Base-by-base conservation (phyloP, 2,888 invertebrate species). In the Philereme transversata region DNA sequence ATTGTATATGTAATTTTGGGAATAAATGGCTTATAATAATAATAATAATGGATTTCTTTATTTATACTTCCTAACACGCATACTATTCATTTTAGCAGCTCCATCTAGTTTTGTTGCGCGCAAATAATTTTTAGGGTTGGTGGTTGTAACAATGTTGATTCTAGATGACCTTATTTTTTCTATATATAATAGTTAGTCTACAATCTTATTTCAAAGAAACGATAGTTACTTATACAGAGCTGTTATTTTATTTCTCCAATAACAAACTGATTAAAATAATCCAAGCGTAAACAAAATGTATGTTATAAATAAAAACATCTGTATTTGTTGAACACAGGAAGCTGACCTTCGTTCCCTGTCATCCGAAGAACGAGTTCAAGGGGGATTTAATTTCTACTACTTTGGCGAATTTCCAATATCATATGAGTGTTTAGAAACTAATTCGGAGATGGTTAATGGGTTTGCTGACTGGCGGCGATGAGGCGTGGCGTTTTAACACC, bases 281-380 rank as follows among this genome's bases (percentile, higher is more conserved):
- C 5, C 48, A 54, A 48, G 8, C 50, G 41, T 55, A 56, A 59
- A 57, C 51, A 53, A 49, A 51, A 41, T 51, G 35, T 35, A 11
- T 45, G 46, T 38, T 48, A 50, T 48, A 47, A 54, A 47, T 55
- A 57, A 62, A 50, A 33, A 59, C 53, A 50, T 50, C 22, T 46
- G 45, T 57, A 49, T 40, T 51, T 36, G 48, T 53, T 63, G 52
- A 56, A 36, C 48, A 52, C 50, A 52, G 48, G 59, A 55, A 59
- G 50, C 52, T 49, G 52, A 49, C 62, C 67, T 65, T 67, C 63
- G 45, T 22, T 59, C 62, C 59, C 62, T 60, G 62, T 64, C 59
- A 59, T 50, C 56, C 48, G 52, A 61, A 34, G 51, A 67, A 63
- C 54, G 69, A 67, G 67, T 69, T 69, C 69, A 67, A 69, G 67